Evolutionary conservation across 1,140 invertebrate species (phyloP).

Genomic region (Theocolax elegans): DNA sequence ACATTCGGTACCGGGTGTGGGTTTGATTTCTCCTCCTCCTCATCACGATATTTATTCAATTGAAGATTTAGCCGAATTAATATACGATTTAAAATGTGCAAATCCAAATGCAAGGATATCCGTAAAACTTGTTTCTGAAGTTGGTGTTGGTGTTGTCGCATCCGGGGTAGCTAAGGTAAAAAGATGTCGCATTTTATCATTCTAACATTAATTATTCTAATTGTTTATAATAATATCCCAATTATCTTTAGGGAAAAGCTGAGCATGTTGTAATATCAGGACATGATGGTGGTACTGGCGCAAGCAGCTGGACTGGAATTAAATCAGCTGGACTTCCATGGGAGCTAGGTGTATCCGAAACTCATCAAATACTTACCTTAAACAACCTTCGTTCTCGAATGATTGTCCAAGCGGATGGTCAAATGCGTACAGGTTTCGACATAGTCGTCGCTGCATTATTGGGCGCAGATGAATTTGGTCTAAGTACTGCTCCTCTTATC

Average conservation of each 20-base stretch:
- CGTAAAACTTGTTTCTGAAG: constrained; percentile 98
- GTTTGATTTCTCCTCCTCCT: constrained; percentile 97
- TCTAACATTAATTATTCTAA: no score
- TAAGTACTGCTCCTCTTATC: constrained; percentile 97
- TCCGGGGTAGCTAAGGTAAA: constrained; percentile 94
- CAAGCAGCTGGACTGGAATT: constrained; percentile 96
- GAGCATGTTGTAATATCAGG: constrained; percentile 99
- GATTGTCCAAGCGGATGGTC: constrained; percentile 94
- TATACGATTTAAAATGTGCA: constrained; percentile 98
- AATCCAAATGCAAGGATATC: constrained; percentile 96
- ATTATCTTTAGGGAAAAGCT: constrained; percentile 81
- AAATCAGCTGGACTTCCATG: constrained; percentile 96
- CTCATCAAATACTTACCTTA: constrained; percentile 95
- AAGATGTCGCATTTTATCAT: no score
- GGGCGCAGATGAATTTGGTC: constrained; percentile 99
- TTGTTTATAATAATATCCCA: neutral
- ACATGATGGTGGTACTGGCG: constrained; percentile 98
- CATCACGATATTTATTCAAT: constrained; percentile 99
- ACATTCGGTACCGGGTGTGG: constrained; percentile 97
- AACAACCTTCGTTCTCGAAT: constrained; percentile 96
- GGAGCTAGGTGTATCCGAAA: constrained; percentile 97
- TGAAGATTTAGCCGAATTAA: constrained; percentile 97
- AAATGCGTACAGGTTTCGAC: constrained; percentile 94
- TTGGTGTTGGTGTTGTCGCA: constrained; percentile 97
- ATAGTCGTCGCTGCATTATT: constrained; percentile 95